phyloP scores from a whole-genome alignment of 2,113 vertebrate genomes.

The Percopsis transmontana region DNA sequence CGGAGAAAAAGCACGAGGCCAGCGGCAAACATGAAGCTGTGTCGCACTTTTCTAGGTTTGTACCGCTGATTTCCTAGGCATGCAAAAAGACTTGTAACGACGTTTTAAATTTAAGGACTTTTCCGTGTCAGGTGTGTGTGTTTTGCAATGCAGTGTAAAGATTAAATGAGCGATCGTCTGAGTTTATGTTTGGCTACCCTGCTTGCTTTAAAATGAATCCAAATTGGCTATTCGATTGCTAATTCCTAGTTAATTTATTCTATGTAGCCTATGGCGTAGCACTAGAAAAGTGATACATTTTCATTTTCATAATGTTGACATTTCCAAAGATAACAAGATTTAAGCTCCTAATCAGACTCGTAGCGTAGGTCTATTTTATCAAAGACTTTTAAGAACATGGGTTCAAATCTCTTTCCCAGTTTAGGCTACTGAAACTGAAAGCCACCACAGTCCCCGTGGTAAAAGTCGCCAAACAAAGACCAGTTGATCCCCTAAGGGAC shows the following conservation, averaged over 20 bases:
- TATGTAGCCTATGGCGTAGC: too few species aligned
- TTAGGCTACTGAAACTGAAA: constrained; percentile 24
- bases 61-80: constrained; percentile 50
- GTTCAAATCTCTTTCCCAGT: constrained; percentile 16
- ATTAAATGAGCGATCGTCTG: too few species aligned
- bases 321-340: too few species aligned
- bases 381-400: constrained; percentile 9
- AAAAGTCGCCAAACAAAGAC: constrained; percentile 80
- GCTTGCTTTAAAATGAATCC: background rate
- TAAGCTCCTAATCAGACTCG: too few species aligned
- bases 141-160: background rate
- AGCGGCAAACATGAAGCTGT: constrained; percentile 87
- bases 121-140: background rate
- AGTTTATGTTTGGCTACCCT: too few species aligned
- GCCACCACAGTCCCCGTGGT: constrained; percentile 26
- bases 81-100: background rate
- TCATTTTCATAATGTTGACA: too few species aligned
- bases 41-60: constrained; percentile 91
- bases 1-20: constrained; percentile 30
- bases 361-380: background rate
- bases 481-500: constrained; percentile 73
- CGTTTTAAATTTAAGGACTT: background rate
- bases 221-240: background rate
- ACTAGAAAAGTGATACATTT: too few species aligned
- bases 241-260: background rate